These are phyloP conservation scores for Sebastes wilsoni DNA, from an alignment of 2,797 vertebrate genomes.

Conservation along the genomic window DNA sequence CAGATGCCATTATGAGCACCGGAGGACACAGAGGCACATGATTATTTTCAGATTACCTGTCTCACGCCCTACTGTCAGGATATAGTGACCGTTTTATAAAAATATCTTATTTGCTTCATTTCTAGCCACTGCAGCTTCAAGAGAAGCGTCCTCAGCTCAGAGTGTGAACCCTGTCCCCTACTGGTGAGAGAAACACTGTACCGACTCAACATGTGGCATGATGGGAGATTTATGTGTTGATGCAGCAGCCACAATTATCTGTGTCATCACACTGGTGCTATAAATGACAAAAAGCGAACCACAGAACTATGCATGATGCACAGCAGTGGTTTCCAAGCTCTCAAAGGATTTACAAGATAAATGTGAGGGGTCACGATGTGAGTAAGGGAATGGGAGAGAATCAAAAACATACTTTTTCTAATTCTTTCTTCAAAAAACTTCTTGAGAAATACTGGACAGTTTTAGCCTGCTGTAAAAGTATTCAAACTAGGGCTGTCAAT, in stretches of 20 bases:
- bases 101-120: accelerated
- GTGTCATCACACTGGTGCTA: conserved; percentile 12
- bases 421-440: background rate
- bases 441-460: background rate
- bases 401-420: background rate
- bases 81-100: too few relatives aligned
- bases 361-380: background rate
- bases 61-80: accelerated
- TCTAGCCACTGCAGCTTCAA: too few relatives aligned
- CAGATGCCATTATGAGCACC: too few relatives aligned
- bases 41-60: too few relatives aligned
- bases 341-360: background rate
- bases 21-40: too few relatives aligned
- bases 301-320: background rate
- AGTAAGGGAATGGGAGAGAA: background rate
- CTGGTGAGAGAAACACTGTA: conserved; percentile 37
- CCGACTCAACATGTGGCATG: conserved; percentile 15
- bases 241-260: conserved; percentile 1
- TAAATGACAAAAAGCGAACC: background rate
- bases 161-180: conserved; percentile 54
- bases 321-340: background rate
- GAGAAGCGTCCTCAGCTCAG: background rate
- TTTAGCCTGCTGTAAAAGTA: background rate
- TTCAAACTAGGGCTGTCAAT: too few relatives aligned
- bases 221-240: background rate